Conservation (phyloP, 2,113 vertebrate genomes). For the Orthonyx spaldingii region DNA sequence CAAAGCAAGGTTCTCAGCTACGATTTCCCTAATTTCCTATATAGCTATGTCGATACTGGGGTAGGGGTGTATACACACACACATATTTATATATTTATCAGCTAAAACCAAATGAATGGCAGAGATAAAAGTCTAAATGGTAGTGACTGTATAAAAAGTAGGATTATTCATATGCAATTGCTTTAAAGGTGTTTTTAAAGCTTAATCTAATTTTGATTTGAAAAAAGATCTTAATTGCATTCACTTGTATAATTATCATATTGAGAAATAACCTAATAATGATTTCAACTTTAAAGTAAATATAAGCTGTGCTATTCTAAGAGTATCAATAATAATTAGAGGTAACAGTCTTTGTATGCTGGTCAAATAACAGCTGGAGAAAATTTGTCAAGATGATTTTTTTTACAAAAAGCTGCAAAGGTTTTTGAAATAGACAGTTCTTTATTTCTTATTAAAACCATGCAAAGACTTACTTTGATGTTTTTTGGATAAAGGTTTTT, state of each 20-base stretch:
- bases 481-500: not conserved
- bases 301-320: not conserved
- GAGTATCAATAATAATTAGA: not conserved
- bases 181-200: not conserved
- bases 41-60: not conserved
- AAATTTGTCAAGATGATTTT: not conserved
- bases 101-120: not conserved
- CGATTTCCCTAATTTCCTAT: not conserved
- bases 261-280: not conserved
- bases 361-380: not conserved
- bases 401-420: not conserved
- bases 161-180: not conserved
- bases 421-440: not conserved
- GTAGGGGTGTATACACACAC: accelerated
- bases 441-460: not conserved
- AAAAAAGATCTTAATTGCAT: not conserved
- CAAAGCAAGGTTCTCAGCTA: not conserved
- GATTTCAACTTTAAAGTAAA: not conserved
- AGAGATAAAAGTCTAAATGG: not conserved
- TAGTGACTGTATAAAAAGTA: not conserved
- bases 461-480: not conserved
- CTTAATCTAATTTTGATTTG: not conserved
- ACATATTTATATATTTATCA: not conserved
- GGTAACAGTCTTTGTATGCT: not conserved
- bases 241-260: not conserved